Base-by-base conservation (phyloP, 2,113 vertebrate species). In the Pica pica region DNA sequence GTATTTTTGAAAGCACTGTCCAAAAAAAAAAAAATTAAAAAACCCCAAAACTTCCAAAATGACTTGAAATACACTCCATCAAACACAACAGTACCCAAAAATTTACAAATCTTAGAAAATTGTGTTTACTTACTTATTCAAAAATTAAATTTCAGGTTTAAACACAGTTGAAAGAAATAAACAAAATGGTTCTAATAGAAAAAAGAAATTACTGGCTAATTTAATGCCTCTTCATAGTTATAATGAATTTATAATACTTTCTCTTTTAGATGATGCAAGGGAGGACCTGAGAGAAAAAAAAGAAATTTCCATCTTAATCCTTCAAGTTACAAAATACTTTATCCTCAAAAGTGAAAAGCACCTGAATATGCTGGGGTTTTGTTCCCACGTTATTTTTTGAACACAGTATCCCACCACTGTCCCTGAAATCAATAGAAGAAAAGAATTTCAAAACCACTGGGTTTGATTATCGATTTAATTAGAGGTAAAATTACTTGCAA, bases 51-150 rank as follows among this genome's bases (percentile, higher is more conserved):
- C 31, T 55, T 60, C 26, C 9, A 71, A 75, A 75, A 69, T 5
- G 16, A 1, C 14, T 57, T n/a, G 17, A 81, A 93, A 70, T 4
- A 26, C 6, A 57, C 3, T 63, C 20, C 8, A 52, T 22, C 37
- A 71, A 59, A 39, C 14, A 6, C 5, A 22, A 70, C 33, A 56
- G 1, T 9, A 79, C 14, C 9, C 17, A 11, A 63, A 84, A 81
- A 67, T 3, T 0, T 9, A 5, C 1, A 50, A 16, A 9, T 28
- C 8, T 27, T 27, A 69, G 64, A 30, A 65, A 35, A 4, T 1
- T 15, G 23, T 6, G 6, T 31, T 39, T 53, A 39, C 23, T 59
- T 49, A 22, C 7, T 37, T 47, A 39, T 8, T 24, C 0, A 77
- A 86, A 84, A 50, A 26, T 1, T 9, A 31, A 50, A 37, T 47